These are phyloP conservation scores for Lamellibrachia columna DNA, from an alignment of 2,888 invertebrate species.

Conservation along the genomic window DNA sequence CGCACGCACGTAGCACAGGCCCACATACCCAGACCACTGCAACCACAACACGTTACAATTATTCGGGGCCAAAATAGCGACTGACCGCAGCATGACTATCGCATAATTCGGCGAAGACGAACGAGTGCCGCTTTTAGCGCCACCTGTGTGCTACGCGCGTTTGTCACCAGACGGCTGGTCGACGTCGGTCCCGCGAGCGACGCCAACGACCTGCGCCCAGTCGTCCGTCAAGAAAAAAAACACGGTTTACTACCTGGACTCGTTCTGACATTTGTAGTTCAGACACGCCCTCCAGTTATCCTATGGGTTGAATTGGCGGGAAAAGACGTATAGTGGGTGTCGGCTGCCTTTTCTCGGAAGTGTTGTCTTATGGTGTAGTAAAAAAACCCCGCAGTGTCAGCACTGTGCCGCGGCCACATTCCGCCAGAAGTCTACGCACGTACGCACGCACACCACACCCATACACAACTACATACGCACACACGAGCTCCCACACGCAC, in stretches of 20 bases:
- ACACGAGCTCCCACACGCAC: too few species aligned
- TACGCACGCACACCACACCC: too few species aligned
- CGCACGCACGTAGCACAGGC: not conserved
- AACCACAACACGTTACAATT: not conserved
- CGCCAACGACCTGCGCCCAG: not conserved
- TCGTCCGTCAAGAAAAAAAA: not conserved
- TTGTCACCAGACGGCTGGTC: not conserved
- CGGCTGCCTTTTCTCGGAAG: not conserved
- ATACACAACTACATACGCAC: too few species aligned
- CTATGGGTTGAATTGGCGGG: not conserved
- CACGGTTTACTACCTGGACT: not conserved
- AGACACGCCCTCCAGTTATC: not conserved
- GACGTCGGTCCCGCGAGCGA: not conserved
- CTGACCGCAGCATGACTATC: conserved; percentile 2
- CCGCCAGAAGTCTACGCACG: not conserved
- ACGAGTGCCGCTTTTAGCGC: not conserved
- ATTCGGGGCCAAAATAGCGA: not conserved
- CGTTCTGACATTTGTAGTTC: not conserved
- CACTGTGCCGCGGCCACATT: not conserved
- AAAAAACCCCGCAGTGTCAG: not conserved
- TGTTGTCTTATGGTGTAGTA: not conserved
- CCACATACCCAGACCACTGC: not conserved
- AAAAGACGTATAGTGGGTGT: not conserved
- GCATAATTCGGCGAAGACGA: not conserved
- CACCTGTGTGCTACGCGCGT: not conserved